phyloP scores from a whole-genome alignment of 2,888 invertebrate species.

The Polyommatus iphigenia region DNA sequence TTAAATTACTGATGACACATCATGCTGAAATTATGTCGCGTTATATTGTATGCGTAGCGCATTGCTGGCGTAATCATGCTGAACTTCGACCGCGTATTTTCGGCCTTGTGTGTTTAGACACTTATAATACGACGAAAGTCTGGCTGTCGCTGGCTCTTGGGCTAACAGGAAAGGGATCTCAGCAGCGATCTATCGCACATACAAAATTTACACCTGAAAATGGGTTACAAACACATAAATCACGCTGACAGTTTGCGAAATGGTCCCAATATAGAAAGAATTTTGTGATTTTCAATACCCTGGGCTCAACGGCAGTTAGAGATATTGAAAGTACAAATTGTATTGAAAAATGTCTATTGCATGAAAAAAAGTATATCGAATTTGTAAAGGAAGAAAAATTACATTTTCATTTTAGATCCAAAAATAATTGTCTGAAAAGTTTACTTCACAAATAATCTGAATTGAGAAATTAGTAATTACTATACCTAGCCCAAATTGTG shows the following conservation, averaged over 20 bases:
- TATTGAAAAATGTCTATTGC: background rate
- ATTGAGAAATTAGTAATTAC: background rate
- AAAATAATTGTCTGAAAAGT: background rate
- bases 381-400: background rate
- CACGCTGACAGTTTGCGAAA: constrained; percentile 2
- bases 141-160: background rate
- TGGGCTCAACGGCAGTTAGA: background rate
- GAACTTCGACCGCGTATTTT: too few species aligned
- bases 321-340: background rate
- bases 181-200: constrained; percentile 12
- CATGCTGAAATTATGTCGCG: too few species aligned
- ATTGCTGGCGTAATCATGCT: too few species aligned
- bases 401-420: background rate
- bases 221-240: constrained; percentile 9
- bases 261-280: background rate
- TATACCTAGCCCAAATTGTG: too few species aligned
- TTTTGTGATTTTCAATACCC: background rate
- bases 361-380: background rate
- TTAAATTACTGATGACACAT: too few species aligned
- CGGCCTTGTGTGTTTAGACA: too few species aligned
- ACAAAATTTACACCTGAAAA: constrained; percentile 8
- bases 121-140: too few species aligned
- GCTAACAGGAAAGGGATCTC: constrained; percentile 10
- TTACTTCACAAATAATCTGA: background rate
- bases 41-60: too few species aligned